phyloP scores from a whole-genome alignment of 2,797 vertebrate genomes.

The Hyperoplus lanceolatus region DNA sequence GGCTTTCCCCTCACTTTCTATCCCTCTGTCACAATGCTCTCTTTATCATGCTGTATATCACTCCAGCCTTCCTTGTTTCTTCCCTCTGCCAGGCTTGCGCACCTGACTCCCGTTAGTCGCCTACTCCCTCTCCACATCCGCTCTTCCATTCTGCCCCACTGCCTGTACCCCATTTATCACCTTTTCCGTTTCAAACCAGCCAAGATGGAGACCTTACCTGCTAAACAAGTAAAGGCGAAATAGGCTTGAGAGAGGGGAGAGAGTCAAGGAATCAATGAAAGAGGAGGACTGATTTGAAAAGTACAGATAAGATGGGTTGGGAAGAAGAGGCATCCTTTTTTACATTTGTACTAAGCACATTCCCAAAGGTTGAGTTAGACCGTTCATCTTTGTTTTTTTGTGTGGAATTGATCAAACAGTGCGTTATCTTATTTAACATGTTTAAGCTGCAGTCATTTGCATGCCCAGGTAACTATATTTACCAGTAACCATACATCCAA shows the following conservation, averaged over 20 bases:
- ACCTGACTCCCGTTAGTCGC: constrained; percentile 33
- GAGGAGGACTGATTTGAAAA: constrained; percentile 8
- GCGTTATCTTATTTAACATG: neutral
- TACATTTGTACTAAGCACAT: constrained; percentile 26
- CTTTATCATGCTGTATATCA: constrained; percentile 47
- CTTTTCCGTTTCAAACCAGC: constrained; percentile 27
- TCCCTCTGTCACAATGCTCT: constrained; percentile 35
- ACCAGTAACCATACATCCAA: neutral
- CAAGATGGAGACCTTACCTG: constrained; percentile 43
- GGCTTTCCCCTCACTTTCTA: constrained; percentile 43
- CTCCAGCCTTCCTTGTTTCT: constrained; percentile 34
- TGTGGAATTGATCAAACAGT: neutral
- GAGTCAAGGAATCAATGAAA: constrained; percentile 20
- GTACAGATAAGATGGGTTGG: constrained; percentile 8
- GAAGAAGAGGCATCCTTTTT: constrained; percentile 1
- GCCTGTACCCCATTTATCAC: constrained; percentile 63
- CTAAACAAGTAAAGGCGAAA: constrained; percentile 46
- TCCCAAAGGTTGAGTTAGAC: neutral
- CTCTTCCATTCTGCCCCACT: constrained; percentile 20
- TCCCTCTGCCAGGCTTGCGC: constrained; percentile 25
- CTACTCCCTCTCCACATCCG: constrained; percentile 35
- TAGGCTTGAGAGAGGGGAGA: constrained; percentile 23
- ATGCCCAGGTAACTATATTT: neutral
- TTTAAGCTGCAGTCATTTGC: neutral
- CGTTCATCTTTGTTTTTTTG: neutral